Base-by-base conservation (phyloP, 2,888 invertebrate genomes). In the Diadegma fenestrale region DNA sequence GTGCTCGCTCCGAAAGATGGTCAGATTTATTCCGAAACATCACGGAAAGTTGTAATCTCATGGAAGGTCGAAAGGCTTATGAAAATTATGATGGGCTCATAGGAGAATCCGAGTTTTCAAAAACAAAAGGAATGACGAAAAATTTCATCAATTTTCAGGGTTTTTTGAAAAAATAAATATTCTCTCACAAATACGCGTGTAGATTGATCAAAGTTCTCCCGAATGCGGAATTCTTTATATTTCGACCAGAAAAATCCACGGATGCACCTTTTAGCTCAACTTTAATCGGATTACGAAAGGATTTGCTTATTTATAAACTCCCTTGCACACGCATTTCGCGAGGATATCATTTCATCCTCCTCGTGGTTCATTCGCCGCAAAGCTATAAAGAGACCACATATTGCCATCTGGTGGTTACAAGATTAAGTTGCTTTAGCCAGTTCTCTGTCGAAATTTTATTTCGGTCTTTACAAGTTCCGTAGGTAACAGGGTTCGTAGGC, bases 301-400 rank as follows among this genome's bases (percentile, higher is more conserved):
- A 87, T 87, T 85, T 84, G 85, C 86, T 86, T 85, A 86, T 85
- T 86, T 85, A 85, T 79, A 86, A 86, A 87, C 75, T 85, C 82
- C 77, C 77, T 82, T 85, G 69, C 68, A 73, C 33, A 19, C 8
- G 30, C 69, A 17, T 26, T 30, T 41, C 22, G 14, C 54, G n/a
- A 43, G 12, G 37, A 58, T 51, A 37, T 69, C 30, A 72, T 81
- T 81, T 45, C 58, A 58, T 41, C 72, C 77, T 81, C 14, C 12
- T 54, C 19, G 51, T n/a, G 19, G 71, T 12, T 51, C 22, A 68
- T 10, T 12, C 71, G 37, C 51, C 54, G 12, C 48, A 54, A n/a
- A 51, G 33, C 33, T 19, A 33, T 33, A 33, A 33, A 71, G 41
- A 71, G 71, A 37, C 71, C 71, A 54, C 51, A 33, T 19, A 19